A percentile compares a stretch with the other conserved stretches of the same genome.
These are phyloP conservation scores for Dinocampus coccinellae DNA, from an alignment of 2,888 invertebrate species.

Conservation along the genomic window DNA sequence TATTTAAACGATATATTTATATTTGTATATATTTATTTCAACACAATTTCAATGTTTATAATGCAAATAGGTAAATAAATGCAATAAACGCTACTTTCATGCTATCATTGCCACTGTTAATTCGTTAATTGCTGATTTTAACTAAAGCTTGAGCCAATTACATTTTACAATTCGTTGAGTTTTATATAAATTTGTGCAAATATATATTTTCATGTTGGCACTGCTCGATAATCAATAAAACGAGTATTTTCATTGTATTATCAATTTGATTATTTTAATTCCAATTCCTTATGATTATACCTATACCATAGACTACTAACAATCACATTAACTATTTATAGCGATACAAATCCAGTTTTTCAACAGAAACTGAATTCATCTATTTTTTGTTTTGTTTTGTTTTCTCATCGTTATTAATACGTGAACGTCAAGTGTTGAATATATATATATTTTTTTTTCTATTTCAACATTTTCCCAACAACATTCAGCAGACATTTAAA, in stretches of 20 bases:
- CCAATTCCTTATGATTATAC: not conserved
- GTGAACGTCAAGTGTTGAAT: not conserved
- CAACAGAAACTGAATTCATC: no score
- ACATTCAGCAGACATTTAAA: not conserved
- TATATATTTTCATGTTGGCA: not conserved
- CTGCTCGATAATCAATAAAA: not conserved
- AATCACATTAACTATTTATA: not conserved
- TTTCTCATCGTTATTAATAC: not conserved
- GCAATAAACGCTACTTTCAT: constrained; percentile 13
- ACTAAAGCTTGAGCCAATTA: constrained; percentile 15
- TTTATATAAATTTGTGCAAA: not conserved
- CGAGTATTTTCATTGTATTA: not conserved
- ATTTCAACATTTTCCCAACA: not conserved
- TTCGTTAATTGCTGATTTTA: constrained; percentile 42
- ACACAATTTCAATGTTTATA: not conserved
- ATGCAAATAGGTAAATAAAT: not conserved
- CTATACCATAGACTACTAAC: not conserved
- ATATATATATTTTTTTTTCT: not conserved
- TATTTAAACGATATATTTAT: not conserved
- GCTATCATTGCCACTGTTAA: constrained; percentile 32
- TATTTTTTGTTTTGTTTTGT: no score
- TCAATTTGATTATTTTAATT: not conserved
- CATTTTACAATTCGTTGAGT: constrained; percentile 1
- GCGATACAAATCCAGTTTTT: no score
- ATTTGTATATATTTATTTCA: not conserved